Base-by-base conservation (phyloP, 2,888 invertebrate species). In the Machimus atricapillus region DNA sequence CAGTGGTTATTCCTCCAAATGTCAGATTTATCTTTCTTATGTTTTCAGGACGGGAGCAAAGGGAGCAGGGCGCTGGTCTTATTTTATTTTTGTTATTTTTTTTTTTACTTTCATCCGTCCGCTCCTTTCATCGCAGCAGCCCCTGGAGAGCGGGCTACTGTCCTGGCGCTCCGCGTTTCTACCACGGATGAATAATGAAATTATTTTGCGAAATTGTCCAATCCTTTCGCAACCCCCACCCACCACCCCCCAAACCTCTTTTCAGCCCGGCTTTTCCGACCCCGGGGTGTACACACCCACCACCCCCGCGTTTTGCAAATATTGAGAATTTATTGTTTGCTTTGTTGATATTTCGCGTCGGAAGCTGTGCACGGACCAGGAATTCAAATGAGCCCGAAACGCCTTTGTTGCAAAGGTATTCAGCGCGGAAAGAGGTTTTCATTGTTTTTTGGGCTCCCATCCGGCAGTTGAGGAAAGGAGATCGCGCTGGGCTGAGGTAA, bases 151-250 rank as follows among this genome's bases (percentile, higher is more conserved):
- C 14, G 23, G 76, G 52, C 27, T 52, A 56, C 23, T 74, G 52
- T 77, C 82, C 56, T 56, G 58, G 58, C n/a, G 27, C 27, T 46
- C 23, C 27, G 46, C 52, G 73, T 86, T 85, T 46, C 85, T 74
- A 86, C 86, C 86, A 56, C 86, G 86, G 77, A 86, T 86, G 86
- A 86, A 86, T 86, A 86, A 86, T 86, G 77, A 86, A 86, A 86
- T 86, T 86, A 86, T 77, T 77, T 77, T 86, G 77, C 77, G 52
- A 86, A 86, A 77, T 86, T 77, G 77, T 86, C 86, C 77, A 86
- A 86, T 86, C 86, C 86, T 86, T 86, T 86, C 86, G 56, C 86
- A 56, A 16, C 23, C 40, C 85, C 23, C 12, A 8, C 12, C 2
- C n/a, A n/a, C n/a, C n/a, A n/a, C n/a, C n/a, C n/a, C n/a, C n/a